Percentiles rank a stretch among this genome's conserved stretches.
These are phyloP conservation scores for Erithacus rubecula DNA, from an alignment of 2,797 vertebrate species.

Conservation along the genomic window DNA sequence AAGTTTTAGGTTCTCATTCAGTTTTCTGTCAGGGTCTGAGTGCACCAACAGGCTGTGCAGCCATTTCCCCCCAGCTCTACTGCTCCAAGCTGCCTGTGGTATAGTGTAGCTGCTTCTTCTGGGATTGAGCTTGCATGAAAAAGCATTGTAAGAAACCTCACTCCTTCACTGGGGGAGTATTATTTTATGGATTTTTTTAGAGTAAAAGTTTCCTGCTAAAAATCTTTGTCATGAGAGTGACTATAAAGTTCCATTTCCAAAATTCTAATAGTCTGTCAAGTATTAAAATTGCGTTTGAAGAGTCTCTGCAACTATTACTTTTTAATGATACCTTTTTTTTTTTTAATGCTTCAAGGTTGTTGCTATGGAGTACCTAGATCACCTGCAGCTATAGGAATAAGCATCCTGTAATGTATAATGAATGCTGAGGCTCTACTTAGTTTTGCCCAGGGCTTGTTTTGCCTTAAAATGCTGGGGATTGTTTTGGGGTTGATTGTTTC, in stretches of 20 bases:
- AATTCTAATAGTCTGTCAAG: not conserved
- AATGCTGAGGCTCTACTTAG: constrained; percentile 4
- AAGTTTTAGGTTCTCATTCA: not conserved
- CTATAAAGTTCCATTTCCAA: not conserved
- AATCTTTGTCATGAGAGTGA: not conserved
- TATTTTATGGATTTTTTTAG: not conserved
- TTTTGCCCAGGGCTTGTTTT: constrained; percentile 42
- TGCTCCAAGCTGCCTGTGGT: not conserved
- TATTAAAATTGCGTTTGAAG: constrained; percentile 7
- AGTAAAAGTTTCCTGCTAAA: not conserved
- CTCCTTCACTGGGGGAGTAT: not conserved
- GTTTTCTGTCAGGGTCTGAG: not conserved
- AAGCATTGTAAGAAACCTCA: not conserved
- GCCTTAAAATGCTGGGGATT: not conserved
- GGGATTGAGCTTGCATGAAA: not conserved
- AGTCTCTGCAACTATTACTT: not conserved
- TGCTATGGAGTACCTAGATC: not conserved
- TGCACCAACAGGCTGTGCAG: not conserved
- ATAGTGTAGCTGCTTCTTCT: accelerated
- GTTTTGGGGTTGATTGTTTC: constrained; percentile 15
- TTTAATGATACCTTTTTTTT: constrained; percentile 3
- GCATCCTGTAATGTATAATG: constrained; percentile 27
- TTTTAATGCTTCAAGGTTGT: not conserved
- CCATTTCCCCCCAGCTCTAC: not conserved
- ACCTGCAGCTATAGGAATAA: constrained; percentile 42